Percentiles rank a stretch among this genome's conserved stretches.
These are phyloP conservation scores for Chionis minor DNA, from an alignment of 2,113 vertebrate species.

Conservation along the genomic window DNA sequence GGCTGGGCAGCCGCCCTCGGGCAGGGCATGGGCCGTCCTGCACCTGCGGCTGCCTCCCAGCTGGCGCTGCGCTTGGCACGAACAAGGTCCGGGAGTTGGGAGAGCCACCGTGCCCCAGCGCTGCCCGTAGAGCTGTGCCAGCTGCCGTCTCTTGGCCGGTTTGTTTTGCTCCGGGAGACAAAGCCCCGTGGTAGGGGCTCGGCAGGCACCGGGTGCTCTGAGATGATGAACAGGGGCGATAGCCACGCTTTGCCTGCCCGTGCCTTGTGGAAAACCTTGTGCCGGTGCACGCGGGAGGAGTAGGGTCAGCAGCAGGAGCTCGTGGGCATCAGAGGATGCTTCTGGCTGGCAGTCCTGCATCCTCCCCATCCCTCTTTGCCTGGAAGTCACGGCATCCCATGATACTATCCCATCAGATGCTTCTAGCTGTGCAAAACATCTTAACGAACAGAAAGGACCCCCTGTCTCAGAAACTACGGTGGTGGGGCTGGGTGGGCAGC, in stretches of 20 bases:
- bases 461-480: neutral
- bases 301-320: neutral
- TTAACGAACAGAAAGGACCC: neutral
- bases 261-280: neutral
- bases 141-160: neutral
- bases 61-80: neutral
- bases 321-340: neutral
- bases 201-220: accelerated
- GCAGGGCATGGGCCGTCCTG: neutral
- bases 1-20: neutral
- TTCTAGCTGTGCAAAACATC: neutral
- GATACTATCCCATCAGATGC: neutral
- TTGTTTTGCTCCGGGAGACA: neutral
- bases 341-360: neutral
- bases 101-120: neutral
- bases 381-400: neutral
- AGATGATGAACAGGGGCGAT: accelerated
- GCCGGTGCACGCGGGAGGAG: neutral
- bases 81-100: accelerated
- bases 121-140: neutral
- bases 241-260: neutral
- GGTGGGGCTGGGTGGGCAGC: neutral
- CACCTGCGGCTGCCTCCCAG: slow-evolving; percentile 46
- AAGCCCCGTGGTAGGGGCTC: neutral
- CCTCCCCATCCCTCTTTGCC: neutral